A percentile compares a stretch with the other conserved stretches of the same genome.
These are phyloP conservation scores for Podarcis siculus DNA, from an alignment of 2,797 vertebrate species.

Conservation along the genomic window DNA sequence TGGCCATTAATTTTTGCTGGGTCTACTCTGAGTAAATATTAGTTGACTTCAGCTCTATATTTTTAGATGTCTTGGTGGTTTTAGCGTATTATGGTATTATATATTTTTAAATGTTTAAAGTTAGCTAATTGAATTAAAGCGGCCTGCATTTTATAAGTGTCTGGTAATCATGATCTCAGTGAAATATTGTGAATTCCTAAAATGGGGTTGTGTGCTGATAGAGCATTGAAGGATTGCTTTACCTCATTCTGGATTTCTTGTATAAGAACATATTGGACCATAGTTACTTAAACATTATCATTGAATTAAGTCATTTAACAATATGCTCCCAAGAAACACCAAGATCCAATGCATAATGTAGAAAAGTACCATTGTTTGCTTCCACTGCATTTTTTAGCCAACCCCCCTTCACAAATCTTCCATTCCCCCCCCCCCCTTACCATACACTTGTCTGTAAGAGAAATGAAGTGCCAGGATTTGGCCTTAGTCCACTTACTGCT, in stretches of 20 bases:
- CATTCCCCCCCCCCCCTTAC: no score
- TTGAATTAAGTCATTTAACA: not conserved
- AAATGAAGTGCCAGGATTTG: constrained; percentile 49
- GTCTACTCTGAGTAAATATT: no score
- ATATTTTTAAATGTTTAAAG: no score
- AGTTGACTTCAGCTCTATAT: no score
- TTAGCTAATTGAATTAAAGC: not conserved
- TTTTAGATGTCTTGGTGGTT: no score
- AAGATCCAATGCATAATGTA: not conserved
- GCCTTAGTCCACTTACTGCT: constrained; percentile 21
- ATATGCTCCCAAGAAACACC: not conserved
- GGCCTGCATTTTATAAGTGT: not conserved
- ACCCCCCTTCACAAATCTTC: constrained; percentile 51
- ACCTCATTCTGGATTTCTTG: not conserved
- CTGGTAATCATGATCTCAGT: not conserved
- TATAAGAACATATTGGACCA: not conserved
- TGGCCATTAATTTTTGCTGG: no score
- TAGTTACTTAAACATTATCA: not conserved
- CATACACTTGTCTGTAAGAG: constrained; percentile 57
- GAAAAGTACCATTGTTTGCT: constrained; percentile 1
- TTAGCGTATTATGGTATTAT: no score
- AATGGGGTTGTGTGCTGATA: not conserved
- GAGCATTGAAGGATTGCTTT: not conserved
- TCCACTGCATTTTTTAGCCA: constrained; percentile 30
- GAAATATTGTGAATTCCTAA: not conserved